Evolutionary conservation across 2,113 vertebrate genomes (phyloP).

Genomic region (human): GRCh38 chr3:143358501-143359000

Average conservation of each 20-base stretch:
- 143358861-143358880: background rate
- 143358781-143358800: background rate
- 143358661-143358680: background rate
- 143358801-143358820: conserved; percentile 41
- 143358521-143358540: conserved; percentile 48
- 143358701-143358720: conserved; percentile 12
- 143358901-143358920: background rate
- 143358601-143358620: background rate
- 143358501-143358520: conserved; percentile 51
- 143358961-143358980: background rate
- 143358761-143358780: background rate
- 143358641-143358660: background rate
- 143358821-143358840: background rate
- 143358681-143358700: background rate
- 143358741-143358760: background rate
- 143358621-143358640: conserved; percentile 10
- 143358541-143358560: background rate
- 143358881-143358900: background rate
- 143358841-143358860: background rate
- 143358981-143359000: background rate
- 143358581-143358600: background rate
- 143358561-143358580: background rate
- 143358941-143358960: background rate
- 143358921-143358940: background rate
- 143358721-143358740: background rate